Percentiles rank a stretch among this genome's conserved stretches.
Evolutionary conservation across 2,113 vertebrate species (phyloP).

Genomic region (Pomatorhinus ruficollis): DNA sequence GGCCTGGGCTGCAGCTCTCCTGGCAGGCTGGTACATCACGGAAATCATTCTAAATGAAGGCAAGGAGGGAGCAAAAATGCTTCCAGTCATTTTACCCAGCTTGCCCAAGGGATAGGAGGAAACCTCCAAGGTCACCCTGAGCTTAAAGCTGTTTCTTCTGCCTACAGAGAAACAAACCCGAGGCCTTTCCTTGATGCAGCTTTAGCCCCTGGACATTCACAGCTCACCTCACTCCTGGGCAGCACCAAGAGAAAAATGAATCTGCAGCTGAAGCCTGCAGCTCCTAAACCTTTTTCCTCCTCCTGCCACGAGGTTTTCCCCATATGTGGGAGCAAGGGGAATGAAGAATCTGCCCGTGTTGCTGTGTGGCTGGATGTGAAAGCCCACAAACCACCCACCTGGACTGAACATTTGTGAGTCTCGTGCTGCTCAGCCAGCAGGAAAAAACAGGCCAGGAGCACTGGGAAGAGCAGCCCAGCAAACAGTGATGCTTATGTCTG

Average conservation of each 20-base stretch:
- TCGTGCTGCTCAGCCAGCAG: background rate
- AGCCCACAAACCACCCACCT: background rate
- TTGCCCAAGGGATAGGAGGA: background rate
- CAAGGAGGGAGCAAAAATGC: background rate
- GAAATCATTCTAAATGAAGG: background rate
- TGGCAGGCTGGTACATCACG: rapidly evolving
- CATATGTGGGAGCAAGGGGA: rapidly evolving
- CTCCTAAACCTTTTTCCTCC: background rate
- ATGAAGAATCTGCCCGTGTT: background rate
- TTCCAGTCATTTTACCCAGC: background rate
- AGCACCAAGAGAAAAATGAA: background rate
- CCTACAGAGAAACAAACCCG: background rate
- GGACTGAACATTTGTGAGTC: background rate
- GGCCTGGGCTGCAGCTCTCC: background rate
- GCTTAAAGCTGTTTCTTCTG: background rate
- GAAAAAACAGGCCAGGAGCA: background rate
- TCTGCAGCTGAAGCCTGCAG: background rate
- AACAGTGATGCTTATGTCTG: rapidly evolving
- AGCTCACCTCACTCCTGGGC: background rate
- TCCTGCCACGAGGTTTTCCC: background rate
- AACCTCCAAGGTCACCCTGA: rapidly evolving
- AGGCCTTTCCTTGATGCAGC: background rate
- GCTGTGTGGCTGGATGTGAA: background rate
- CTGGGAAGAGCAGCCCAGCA: background rate
- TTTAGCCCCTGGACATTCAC: background rate